phyloP scores from a whole-genome alignment of 64 coral and sea anemone genomes.

The Catalaphyllia jardinei region DNA sequence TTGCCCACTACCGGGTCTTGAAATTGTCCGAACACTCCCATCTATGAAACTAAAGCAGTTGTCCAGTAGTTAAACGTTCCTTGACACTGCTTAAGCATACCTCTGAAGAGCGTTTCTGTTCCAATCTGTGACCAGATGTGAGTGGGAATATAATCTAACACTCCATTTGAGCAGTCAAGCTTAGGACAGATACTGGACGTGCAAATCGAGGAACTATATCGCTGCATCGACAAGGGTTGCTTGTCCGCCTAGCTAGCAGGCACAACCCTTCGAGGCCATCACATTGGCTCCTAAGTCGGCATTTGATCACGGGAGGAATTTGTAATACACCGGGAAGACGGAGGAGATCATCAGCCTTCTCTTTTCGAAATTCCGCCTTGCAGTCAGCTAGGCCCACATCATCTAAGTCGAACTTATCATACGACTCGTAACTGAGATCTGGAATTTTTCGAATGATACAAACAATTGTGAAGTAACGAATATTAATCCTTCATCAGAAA shows the following conservation, averaged over 20 bases:
- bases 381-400: slow-evolving; percentile 31
- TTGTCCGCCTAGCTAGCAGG: slow-evolving; percentile 39
- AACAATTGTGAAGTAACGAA: too few relatives aligned
- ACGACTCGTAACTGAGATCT: neutral
- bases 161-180: slow-evolving; percentile 58
- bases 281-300: slow-evolving; percentile 42
- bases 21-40: too few relatives aligned
- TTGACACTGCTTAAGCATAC: slow-evolving; percentile 5
- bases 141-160: slow-evolving; percentile 47
- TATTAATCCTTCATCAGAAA: too few relatives aligned
- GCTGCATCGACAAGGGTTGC: slow-evolving; percentile 40
- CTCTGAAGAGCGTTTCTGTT: slow-evolving; percentile 52
- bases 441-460: too few relatives aligned
- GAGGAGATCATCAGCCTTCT: slow-evolving; percentile 46
- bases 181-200: slow-evolving; percentile 54
- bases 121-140: slow-evolving; percentile 53
- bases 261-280: slow-evolving; percentile 31
- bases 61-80: too few relatives aligned
- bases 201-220: slow-evolving; percentile 22
- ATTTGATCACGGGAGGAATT: slow-evolving; percentile 40
- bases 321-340: slow-evolving; percentile 54
- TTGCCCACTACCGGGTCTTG: too few relatives aligned
- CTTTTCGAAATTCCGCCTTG: slow-evolving; percentile 39
- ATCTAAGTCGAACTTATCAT: slow-evolving; percentile 37
- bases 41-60: neutral